Percentiles rank a stretch among this genome's conserved stretches.
Evolutionary conservation across 1,140 invertebrate genomes (phyloP).

Genomic region (Colletes gigas): DNA sequence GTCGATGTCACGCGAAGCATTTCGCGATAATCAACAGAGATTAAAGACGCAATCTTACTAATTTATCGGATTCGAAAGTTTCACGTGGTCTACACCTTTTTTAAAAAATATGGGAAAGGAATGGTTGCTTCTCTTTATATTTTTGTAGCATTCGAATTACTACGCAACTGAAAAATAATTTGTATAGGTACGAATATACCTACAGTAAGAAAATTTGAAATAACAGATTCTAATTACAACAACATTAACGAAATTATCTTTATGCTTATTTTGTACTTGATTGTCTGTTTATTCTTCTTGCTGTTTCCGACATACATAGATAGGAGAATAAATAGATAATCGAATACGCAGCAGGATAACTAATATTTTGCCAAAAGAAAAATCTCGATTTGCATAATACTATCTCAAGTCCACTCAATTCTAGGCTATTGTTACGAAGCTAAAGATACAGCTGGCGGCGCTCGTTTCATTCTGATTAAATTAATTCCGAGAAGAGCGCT

Average conservation of each 20-base stretch:
- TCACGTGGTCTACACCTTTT: background rate
- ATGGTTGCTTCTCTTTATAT: background rate
- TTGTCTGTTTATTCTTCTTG: no score
- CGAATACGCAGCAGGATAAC: background rate
- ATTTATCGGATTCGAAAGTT: slow-evolving; percentile 1
- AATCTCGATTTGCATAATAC: slow-evolving; percentile 51
- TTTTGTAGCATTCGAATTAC: background rate
- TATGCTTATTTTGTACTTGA: no score
- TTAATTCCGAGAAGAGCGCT: slow-evolving; percentile 57
- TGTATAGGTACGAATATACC: background rate
- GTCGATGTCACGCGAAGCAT: slow-evolving; percentile 3
- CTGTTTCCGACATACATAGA: background rate
- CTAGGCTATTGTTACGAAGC: slow-evolving; percentile 56
- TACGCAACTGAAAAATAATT: background rate
- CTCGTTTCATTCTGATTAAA: slow-evolving; percentile 65
- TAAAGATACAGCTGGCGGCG: slow-evolving; percentile 48
- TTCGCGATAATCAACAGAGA: slow-evolving; percentile 9
- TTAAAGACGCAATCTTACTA: slow-evolving; percentile 4
- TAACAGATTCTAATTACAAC: no score
- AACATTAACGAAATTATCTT: no score
- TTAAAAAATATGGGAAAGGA: background rate
- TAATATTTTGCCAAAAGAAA: slow-evolving; percentile 38
- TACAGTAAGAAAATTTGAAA: no score
- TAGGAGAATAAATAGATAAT: slow-evolving; percentile 8
- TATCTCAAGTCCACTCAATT: slow-evolving; percentile 52